Conservation (phyloP, 2,888 invertebrate genomes). For the Acleris sparsana region DNA sequence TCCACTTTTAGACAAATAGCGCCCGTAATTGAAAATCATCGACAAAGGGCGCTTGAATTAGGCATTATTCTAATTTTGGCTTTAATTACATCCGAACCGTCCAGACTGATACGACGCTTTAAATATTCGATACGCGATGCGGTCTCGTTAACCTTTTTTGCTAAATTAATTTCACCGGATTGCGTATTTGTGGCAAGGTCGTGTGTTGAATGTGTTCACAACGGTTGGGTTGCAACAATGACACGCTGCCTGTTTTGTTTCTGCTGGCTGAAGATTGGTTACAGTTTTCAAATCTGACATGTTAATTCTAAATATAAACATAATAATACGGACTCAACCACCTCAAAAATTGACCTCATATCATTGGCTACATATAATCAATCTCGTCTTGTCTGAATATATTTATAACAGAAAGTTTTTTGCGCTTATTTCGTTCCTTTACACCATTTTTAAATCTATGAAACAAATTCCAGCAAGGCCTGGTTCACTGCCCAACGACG, state of each 20-base stretch:
- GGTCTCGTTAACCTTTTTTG: conserved; percentile 35
- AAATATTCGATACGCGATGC: conserved; percentile 33
- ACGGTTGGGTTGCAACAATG: conserved; percentile 13
- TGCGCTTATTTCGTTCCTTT: background rate
- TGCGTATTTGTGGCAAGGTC: conserved; percentile 38
- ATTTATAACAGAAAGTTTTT: background rate
- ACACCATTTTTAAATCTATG: conserved; percentile 1
- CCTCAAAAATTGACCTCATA: background rate
- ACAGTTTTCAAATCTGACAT: too few relatives aligned
- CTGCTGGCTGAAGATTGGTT: background rate
- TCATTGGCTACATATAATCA: too few relatives aligned
- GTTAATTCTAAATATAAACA: too few relatives aligned
- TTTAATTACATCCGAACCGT: conserved; percentile 10
- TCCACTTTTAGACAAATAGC: conserved; percentile 57
- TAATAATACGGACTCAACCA: too few relatives aligned
- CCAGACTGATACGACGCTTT: conserved; percentile 30
- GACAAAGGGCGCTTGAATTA: conserved; percentile 32
- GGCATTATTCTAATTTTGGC: conserved; percentile 20
- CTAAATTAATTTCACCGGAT: conserved; percentile 36
- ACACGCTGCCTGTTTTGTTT: conserved; percentile 2
- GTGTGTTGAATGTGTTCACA: conserved; percentile 27
- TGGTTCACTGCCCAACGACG: conserved; percentile 52
- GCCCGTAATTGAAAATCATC: conserved; percentile 63
- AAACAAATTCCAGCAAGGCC: conserved; percentile 47
- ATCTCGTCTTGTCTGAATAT: too few relatives aligned